Conservation (phyloP, 2,113 vertebrate species). For the Leptosomus discolor region DNA sequence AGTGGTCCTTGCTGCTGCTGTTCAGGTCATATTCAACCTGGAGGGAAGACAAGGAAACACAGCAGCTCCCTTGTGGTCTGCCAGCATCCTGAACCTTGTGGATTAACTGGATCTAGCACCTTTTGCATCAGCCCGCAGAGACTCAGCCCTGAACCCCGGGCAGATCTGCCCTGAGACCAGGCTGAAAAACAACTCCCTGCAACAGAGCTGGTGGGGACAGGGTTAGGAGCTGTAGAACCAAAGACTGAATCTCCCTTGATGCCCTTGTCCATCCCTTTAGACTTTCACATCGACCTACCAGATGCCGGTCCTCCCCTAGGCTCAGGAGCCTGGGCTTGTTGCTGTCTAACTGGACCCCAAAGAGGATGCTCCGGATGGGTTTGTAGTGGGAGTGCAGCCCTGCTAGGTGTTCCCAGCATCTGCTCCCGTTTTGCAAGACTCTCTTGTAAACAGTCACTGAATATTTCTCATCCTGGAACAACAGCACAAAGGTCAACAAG, state of each 20-base stretch:
- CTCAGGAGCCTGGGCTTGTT: constrained; percentile 84
- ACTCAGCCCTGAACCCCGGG: background rate
- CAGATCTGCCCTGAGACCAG: background rate
- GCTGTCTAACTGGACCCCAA: constrained; percentile 83
- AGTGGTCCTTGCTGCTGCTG: constrained; percentile 68
- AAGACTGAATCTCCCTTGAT: background rate
- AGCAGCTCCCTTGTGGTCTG: background rate
- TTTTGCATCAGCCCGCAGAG: background rate
- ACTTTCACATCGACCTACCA: constrained; percentile 73
- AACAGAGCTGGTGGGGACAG: background rate
- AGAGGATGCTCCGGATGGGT: constrained; percentile 84
- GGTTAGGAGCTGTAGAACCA: background rate
- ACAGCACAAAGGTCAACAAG: background rate
- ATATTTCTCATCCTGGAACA: constrained; percentile 78
- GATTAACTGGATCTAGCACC: background rate
- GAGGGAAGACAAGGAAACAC: background rate
- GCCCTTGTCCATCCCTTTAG: background rate
- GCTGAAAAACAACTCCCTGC: background rate
- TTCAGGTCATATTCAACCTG: constrained; percentile 91
- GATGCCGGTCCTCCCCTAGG: constrained; percentile 83
- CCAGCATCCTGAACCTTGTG: background rate
- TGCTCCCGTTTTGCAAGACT: background rate
- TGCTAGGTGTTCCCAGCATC: constrained; percentile 81
- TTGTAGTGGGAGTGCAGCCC: constrained; percentile 87
- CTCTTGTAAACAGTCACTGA: constrained; percentile 80